A percentile compares a stretch with the other conserved stretches of the same genome.
phyloP scores from a whole-genome alignment of 2,888 invertebrate species.

The Idaea dimidiata region DNA sequence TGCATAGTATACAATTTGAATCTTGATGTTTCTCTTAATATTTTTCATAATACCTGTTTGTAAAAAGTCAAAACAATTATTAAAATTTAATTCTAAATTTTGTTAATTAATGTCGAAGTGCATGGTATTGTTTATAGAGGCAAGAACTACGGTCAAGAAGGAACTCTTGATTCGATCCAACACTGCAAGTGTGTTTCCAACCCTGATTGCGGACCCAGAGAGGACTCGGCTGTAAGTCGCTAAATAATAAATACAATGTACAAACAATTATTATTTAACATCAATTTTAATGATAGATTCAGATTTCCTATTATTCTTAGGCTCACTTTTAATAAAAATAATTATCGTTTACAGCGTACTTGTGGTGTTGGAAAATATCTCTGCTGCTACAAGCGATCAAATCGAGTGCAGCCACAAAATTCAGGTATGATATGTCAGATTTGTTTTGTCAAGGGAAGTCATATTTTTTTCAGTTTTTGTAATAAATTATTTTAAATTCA shows the following conservation, averaged over 20 bases:
- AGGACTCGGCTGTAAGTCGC: constrained; percentile 44
- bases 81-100: no score
- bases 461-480: no score
- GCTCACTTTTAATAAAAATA: neutral
- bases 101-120: no score
- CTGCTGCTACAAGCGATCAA: constrained; percentile 81
- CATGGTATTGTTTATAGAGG: constrained; percentile 25
- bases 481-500: no score
- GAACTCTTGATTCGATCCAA: constrained; percentile 55
- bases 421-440: constrained; percentile 45
- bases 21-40: no score
- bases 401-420: constrained; percentile 29
- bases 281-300: no score
- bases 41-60: no score
- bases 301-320: no score
- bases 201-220: constrained; percentile 48
- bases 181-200: constrained; percentile 60
- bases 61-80: neutral
- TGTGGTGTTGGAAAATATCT: constrained; percentile 83
- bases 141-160: constrained; percentile 36
- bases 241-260: constrained; percentile 23
- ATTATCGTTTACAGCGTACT: constrained; percentile 70
- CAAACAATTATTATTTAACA: no score
- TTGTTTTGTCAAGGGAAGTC: no score
- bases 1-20: no score